Evolutionary conservation across 2,888 invertebrate genomes (phyloP), one percentile per base, ranked within the genome.

Genomic region (Nomada fabriciana): DNA sequence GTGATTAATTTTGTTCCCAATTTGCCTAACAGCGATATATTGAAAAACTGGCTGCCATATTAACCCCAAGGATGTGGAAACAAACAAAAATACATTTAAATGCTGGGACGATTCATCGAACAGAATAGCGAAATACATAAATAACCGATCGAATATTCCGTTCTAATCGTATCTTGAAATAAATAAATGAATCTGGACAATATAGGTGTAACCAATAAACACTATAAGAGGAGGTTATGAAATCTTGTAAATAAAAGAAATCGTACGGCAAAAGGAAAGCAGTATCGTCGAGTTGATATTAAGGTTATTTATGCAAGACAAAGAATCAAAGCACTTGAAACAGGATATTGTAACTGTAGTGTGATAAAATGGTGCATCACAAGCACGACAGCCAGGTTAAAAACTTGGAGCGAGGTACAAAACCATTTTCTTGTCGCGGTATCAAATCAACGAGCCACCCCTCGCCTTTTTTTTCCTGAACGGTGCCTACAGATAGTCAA

Each of bases 161-260:
- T 57, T 9, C 15, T 13, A 47, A 36, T 20, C 20, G 11, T 20
- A 11, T 52, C 55, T 69, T 11, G 23, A 29, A 50, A 36, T 50
- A 64, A n/a, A 52, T 53, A 36, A 36, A 36, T 4, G 25, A 42
- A 47, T 53, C 60, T 82, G 42, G 13, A 11, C n/a, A 52, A 47
- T 59, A 63, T 55, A 25, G 42, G 53, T 60, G 11, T n/a, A 42
- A 23, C 29, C 53, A 52, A 43, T 47, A 42, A 68, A 55, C 53
- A 55, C 59, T 25, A 29, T 2, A 60, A 69, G 50, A n/a, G 71
- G 82, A 82, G 82, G 82, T 86, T 82, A 80, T 82, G 80, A 80
- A 78, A 77, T 59, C 59, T 60, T 59, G 76, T 76, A 75, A 80
- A 82, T 77, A 84, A 76, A 71, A 73, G 57, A 20, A 76, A 63